phyloP scores from a whole-genome alignment of 1,140 invertebrate species.

The Zaprionus vittiger region DNA sequence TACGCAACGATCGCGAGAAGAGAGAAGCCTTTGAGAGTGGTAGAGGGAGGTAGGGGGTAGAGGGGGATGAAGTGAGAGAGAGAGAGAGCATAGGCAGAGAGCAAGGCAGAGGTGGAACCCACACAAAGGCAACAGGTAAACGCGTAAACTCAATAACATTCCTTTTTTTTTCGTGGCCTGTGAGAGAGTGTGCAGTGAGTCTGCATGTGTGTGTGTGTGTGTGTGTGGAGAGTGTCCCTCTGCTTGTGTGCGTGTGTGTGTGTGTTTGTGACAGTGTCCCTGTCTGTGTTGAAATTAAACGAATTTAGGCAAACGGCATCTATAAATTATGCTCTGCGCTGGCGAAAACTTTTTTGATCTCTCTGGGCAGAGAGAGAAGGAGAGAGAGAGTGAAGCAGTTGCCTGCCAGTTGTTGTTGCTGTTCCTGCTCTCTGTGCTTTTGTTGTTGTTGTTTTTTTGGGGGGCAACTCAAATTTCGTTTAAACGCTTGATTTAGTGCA shows the following conservation, averaged over 20 bases:
- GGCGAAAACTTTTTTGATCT: slow-evolving; percentile 58
- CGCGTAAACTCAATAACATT: slow-evolving; percentile 19
- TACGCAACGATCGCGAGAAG: slow-evolving; percentile 59
- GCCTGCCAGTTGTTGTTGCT: slow-evolving; percentile 5
- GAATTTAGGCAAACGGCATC: slow-evolving; percentile 82
- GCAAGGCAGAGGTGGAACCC: slow-evolving; percentile 17
- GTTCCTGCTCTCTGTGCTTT: slow-evolving; percentile 13
- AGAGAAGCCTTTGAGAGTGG: slow-evolving; percentile 49
- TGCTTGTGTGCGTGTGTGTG: background rate
- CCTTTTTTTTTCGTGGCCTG: slow-evolving; percentile 9
- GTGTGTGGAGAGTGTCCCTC: background rate
- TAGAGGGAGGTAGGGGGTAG: background rate
- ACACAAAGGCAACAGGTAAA: slow-evolving; percentile 52
- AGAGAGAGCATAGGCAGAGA: background rate
- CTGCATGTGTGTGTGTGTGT: background rate
- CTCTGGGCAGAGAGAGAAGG: background rate
- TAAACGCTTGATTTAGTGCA: slow-evolving; percentile 82
- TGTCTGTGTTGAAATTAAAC: slow-evolving; percentile 68
- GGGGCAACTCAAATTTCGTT: slow-evolving; percentile 77
- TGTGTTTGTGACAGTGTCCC: background rate
- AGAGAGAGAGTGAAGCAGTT: slow-evolving; percentile 7
- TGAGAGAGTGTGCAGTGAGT: background rate
- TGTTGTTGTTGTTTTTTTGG: slow-evolving; percentile 34
- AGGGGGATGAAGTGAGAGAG: no score
- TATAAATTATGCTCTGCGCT: slow-evolving; percentile 75